Base-by-base conservation (phyloP, 1,140 invertebrate genomes). In the Cotesia chilonis region DNA sequence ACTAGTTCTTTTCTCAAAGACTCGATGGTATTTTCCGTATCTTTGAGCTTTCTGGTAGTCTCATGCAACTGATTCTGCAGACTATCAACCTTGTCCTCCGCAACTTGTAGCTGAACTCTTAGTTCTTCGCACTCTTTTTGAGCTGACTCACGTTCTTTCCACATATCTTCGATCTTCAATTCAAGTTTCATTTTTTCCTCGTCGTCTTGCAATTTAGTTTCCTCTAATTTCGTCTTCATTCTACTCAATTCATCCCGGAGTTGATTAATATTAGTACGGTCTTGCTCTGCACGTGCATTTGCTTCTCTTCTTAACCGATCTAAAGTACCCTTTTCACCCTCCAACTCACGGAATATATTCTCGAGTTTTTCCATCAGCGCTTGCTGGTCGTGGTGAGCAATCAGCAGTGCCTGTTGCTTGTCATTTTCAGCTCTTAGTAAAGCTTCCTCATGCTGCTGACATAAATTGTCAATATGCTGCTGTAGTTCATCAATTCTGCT, bases 351-450 rank as follows among this genome's bases (percentile, higher is more conserved):
- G 68, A 90, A 89, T 0, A 90, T 85, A 36, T 89, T 87, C 77
- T 94, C 93, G 1, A 94, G 83, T 65, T 93, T 92, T 77, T 95
- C 94, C 61, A 91, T 85, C 2, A 95, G 79, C 0, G 94, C 93
- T 87, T 96, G 93, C 78, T 95, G 93, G 83, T 95, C 94, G 79
- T 95, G 93, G 79, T 95, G 94, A 70, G 94, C 94, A 92, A 96
- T 91, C 4, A 95, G 82, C 57, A 96, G 85, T n/a, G 93, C 92
- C 83, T 96, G 94, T 75, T 96, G 94, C 78, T 95, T 95, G 77
- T 96, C 94, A 82, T 95, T 95, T 85, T 95, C 94, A 3, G 94
- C 94, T 36, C 94, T 85, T 2, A 95, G 83, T 77, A 96, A 88
- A 1, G 93, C 90, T 83, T 95, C 94, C 78, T 95, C 94, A 76